A percentile compares a stretch with the other conserved stretches of the same genome.
Conservation (phyloP, 1,140 invertebrate genomes). For the Alviniconcha marisindica region DNA sequence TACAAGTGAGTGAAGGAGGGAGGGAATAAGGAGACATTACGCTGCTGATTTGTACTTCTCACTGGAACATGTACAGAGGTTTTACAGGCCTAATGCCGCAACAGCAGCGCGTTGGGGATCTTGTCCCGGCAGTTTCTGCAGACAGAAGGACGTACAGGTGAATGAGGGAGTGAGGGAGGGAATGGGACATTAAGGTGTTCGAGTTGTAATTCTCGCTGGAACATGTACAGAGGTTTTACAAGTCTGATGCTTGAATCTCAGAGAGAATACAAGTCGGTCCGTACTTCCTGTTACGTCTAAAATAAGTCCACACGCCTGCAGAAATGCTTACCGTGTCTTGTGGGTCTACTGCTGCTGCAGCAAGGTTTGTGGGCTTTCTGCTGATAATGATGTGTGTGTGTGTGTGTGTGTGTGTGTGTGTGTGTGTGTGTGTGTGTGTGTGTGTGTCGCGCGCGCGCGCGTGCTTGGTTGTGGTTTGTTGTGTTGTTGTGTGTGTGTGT, state of each 20-base stretch:
- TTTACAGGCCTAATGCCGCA: constrained; percentile 73
- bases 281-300: no score
- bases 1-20: constrained; percentile 37
- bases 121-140: constrained; percentile 46
- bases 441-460: no score
- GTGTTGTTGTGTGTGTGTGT: no score
- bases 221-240: neutral
- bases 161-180: neutral
- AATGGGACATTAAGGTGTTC: constrained; percentile 76
- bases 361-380: no score
- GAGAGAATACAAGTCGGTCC: neutral
- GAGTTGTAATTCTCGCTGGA: neutral
- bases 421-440: no score
- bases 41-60: no score
- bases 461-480: no score
- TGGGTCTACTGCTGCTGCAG: no score
- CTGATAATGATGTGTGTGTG: neutral
- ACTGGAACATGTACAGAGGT: constrained; percentile 67
- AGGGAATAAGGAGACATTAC: neutral
- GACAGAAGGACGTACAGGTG: neutral
- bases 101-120: constrained; percentile 73
- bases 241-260: no score
- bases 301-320: no score
- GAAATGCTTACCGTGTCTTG: neutral
- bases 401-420: neutral